Evolutionary conservation across 2,888 invertebrate species (phyloP).

Genomic region (Torymus auratus): DNA sequence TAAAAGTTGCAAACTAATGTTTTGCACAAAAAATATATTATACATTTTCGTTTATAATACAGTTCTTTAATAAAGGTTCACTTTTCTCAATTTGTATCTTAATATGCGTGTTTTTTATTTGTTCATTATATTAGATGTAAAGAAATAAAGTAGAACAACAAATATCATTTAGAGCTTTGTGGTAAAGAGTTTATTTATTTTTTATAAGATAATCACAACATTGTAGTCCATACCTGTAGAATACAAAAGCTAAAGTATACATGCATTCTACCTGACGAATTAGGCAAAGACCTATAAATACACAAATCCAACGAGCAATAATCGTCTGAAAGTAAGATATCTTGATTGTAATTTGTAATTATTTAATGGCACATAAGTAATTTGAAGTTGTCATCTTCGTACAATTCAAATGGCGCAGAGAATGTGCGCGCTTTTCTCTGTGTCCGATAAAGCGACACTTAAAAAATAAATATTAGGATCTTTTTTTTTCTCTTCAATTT

Average conservation of each 20-base stretch:
- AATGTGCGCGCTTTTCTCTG: conserved; percentile 14
- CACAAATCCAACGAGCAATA: conserved; percentile 60
- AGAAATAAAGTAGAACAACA: not conserved
- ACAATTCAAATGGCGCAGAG: conserved; percentile 29
- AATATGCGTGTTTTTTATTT: conserved; percentile 8
- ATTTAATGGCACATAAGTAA: conserved; percentile 75
- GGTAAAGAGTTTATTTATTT: conserved; percentile 69
- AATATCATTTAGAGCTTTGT: conserved; percentile 42
- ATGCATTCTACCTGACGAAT: conserved; percentile 59
- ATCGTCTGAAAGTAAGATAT: conserved; percentile 59
- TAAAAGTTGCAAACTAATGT: conserved; percentile 12
- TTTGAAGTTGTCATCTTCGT: conserved; percentile 63
- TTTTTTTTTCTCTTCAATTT: conserved; percentile 49
- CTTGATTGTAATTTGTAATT: conserved; percentile 67
- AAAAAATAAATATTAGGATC: conserved; percentile 57
- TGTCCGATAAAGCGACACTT: conserved; percentile 57
- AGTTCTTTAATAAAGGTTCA: conserved; percentile 44
- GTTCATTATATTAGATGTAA: not conserved
- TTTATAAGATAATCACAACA: conserved; percentile 70
- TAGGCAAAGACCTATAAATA: conserved; percentile 53
- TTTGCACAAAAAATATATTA: conserved; percentile 25
- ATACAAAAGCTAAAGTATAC: conserved; percentile 68
- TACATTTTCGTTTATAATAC: conserved; percentile 39
- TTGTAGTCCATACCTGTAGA: conserved; percentile 66
- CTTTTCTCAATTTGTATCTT: conserved; percentile 56